These are phyloP conservation scores for Ophioderma brevispina DNA, from an alignment of 35 echinoderm and acorn worm species.

Conservation along the genomic window DNA sequence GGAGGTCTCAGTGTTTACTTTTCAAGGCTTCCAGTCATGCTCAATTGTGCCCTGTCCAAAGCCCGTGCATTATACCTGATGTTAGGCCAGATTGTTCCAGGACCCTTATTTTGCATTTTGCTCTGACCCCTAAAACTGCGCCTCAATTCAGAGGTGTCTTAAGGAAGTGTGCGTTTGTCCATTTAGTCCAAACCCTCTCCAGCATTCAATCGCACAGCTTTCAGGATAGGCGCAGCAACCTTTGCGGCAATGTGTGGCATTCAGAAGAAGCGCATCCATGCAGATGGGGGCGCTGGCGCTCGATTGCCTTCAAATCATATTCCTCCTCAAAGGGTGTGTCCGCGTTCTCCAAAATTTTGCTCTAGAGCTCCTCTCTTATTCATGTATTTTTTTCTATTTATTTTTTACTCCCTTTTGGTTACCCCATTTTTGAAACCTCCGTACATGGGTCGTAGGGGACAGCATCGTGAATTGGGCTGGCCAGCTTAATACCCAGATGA, in stretches of 20 bases:
- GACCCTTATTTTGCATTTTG: background rate
- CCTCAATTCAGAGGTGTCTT: background rate
- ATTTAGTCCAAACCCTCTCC: background rate
- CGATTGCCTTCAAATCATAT: constrained; percentile 15
- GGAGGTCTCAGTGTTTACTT: background rate
- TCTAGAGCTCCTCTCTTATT: too few species aligned
- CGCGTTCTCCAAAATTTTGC: background rate
- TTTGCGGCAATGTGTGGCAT: background rate
- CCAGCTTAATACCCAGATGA: too few species aligned
- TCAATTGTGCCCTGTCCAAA: constrained; percentile 2
- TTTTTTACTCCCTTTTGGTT: too few species aligned
- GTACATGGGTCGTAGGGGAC: too few species aligned
- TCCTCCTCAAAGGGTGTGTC: too few species aligned
- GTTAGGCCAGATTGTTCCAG: background rate
- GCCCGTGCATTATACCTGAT: background rate
- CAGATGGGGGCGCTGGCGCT: constrained; percentile 11
- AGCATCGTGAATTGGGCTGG: too few species aligned
- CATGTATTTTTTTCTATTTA: too few species aligned
- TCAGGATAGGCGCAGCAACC: constrained; percentile 28
- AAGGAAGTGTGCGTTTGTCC: background rate
- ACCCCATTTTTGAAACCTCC: too few species aligned
- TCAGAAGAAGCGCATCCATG: background rate
- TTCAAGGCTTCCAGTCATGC: too few species aligned
- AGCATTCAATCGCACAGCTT: constrained; percentile 5
- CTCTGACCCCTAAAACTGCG: background rate